phyloP scores from a whole-genome alignment of 2,888 invertebrate genomes.

The Tanaodytes sp. region DNA sequence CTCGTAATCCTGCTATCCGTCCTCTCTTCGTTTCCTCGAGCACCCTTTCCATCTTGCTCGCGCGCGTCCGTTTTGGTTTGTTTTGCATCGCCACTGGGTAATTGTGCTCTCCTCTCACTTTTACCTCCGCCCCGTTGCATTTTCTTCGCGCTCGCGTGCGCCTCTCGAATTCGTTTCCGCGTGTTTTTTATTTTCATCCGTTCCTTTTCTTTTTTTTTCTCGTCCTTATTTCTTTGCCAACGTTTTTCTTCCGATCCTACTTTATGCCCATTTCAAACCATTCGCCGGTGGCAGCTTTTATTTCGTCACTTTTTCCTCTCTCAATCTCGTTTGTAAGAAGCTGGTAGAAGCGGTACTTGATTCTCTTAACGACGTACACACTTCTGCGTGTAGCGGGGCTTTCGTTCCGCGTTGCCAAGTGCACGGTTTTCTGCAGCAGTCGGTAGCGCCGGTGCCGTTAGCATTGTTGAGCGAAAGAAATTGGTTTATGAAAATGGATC shows the following conservation, averaged over 20 bases:
- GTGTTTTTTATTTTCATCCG: too few relatives aligned
- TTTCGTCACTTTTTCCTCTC: slow-evolving; percentile 48
- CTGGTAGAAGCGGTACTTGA: slow-evolving; percentile 43
- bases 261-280: too few relatives aligned
- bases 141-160: slow-evolving; percentile 59
- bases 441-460: slow-evolving; percentile 30
- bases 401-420: slow-evolving; percentile 27
- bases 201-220: slow-evolving; percentile 30
- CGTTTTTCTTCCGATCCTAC: too few relatives aligned
- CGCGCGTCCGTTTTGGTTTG: slow-evolving; percentile 64
- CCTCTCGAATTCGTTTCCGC: slow-evolving; percentile 61
- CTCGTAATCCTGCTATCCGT: slow-evolving; percentile 50
- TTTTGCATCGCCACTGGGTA: slow-evolving; percentile 70
- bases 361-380: slow-evolving; percentile 42
- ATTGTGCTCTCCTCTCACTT: slow-evolving; percentile 65
- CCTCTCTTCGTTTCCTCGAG: slow-evolving; percentile 36
- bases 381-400: slow-evolving; percentile 26
- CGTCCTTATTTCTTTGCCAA: too few relatives aligned
- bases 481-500: slow-evolving; percentile 18
- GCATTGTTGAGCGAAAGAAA: slow-evolving; percentile 21
- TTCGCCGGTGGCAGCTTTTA: slow-evolving; percentile 39
- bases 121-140: slow-evolving; percentile 59
- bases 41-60: slow-evolving; percentile 50
- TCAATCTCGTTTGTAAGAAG: slow-evolving; percentile 28
- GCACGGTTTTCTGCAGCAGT: slow-evolving; percentile 15